A percentile compares a stretch with the other conserved stretches of the same genome.
Conservation (phyloP, 2,888 invertebrate species). For the Tribolium freemani region DNA sequence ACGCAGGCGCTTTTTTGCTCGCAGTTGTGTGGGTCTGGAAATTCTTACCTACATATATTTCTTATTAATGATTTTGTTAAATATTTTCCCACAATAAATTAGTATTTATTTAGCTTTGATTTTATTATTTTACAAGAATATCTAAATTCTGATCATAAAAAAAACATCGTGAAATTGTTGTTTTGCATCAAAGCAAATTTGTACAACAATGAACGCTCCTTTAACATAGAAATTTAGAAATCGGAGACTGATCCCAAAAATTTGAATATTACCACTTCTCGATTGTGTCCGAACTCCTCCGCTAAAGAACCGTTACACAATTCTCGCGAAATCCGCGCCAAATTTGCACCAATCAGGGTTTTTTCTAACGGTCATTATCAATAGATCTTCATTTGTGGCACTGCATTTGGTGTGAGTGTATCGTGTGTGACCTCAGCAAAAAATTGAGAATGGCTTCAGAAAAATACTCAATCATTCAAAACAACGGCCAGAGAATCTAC, state of each 20-base stretch:
- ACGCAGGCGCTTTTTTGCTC: too few species aligned
- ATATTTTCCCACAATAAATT: too few species aligned
- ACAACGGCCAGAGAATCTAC: slow-evolving; percentile 82
- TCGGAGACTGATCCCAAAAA: neutral
- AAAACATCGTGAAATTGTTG: slow-evolving; percentile 64
- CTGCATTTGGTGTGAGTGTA: neutral
- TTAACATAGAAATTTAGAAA: too few species aligned
- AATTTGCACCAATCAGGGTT: slow-evolving; percentile 11
- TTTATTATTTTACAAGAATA: too few species aligned
- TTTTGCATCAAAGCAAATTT: too few species aligned
- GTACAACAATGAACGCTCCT: too few species aligned
- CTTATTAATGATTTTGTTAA: too few species aligned
- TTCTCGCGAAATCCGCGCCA: slow-evolving; percentile 6
- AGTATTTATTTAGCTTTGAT: too few species aligned
- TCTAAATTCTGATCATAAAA: too few species aligned
- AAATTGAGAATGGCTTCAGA: neutral
- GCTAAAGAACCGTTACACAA: neutral
- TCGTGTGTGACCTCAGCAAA: slow-evolving; percentile 63
- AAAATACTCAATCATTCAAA: slow-evolving; percentile 71
- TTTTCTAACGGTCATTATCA: neutral
- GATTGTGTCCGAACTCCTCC: neutral
- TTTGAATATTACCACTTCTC: neutral
- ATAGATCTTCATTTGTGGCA: neutral
- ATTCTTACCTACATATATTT: too few species aligned
- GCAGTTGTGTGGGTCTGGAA: too few species aligned